These are phyloP conservation scores for Stegodyphus dumicola DNA, from an alignment of 1,140 invertebrate genomes.

Conservation along the genomic window DNA sequence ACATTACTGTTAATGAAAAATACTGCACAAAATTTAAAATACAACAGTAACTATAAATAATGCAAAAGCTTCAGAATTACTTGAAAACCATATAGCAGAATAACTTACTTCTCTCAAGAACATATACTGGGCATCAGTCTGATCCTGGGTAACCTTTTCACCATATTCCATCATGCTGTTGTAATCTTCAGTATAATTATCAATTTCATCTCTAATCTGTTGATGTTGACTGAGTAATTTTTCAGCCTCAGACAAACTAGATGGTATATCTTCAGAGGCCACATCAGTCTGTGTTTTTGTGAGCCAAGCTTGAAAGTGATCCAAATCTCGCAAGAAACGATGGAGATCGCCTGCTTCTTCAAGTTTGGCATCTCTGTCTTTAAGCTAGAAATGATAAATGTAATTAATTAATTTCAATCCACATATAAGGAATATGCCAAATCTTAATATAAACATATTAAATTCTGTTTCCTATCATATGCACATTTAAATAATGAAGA, in stretches of 20 bases:
- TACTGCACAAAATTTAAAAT: too few relatives aligned
- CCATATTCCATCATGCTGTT: conserved; percentile 99
- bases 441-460: too few relatives aligned
- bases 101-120: conserved; percentile 84
- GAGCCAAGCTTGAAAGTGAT: conserved; percentile 99
- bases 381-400: conserved; percentile 74
- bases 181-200: conserved; percentile 98
- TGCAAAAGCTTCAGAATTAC: too few relatives aligned
- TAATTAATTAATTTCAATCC: not conserved
- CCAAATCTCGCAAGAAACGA: conserved; percentile 96
- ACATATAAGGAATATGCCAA: too few relatives aligned
- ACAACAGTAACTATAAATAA: too few relatives aligned
- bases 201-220: conserved; percentile 98
- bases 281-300: conserved; percentile 98
- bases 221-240: conserved; percentile 95
- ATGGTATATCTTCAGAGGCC: conserved; percentile 97
- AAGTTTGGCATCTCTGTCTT: conserved; percentile 96
- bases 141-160: conserved; percentile 87
- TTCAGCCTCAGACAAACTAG: conserved; percentile 96
- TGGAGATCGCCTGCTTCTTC: conserved; percentile 99
- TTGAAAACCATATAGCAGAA: too few relatives aligned
- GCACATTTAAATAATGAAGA: too few relatives aligned
- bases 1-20: too few relatives aligned
- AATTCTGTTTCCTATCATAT: too few relatives aligned
- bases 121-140: conserved; percentile 97